Conservation (phyloP, 2,113 vertebrate species). For the Thamnaconus septentrionalis region DNA sequence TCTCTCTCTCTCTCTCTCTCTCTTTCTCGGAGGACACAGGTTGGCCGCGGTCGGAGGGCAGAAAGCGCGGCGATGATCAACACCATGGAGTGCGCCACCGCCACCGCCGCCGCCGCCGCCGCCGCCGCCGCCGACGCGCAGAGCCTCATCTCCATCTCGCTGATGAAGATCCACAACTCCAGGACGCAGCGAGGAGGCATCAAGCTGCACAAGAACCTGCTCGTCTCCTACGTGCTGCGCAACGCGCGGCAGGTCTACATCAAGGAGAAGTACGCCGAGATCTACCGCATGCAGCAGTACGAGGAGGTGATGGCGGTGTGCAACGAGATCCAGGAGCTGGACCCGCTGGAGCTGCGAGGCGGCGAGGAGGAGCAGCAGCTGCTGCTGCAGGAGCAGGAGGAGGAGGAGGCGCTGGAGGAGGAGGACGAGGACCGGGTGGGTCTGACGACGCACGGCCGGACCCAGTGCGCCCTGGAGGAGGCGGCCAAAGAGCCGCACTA, state of each 20-base stretch:
- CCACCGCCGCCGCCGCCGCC: conserved; percentile 29
- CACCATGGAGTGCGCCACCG: conserved; percentile 82
- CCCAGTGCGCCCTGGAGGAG: conserved; percentile 46
- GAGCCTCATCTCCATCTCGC: conserved; percentile 90
- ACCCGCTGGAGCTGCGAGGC: conserved; percentile 79
- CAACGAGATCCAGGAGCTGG: conserved; percentile 82
- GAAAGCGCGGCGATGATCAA: conserved; percentile 56
- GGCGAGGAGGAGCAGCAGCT: conserved; percentile 73
- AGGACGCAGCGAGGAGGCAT: conserved; percentile 92
- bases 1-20: no score
- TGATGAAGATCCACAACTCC: conserved; percentile 96
- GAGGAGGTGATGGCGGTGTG: conserved; percentile 83
- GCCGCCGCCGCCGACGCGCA: conserved; percentile 83
- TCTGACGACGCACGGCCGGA: conserved; percentile 21
- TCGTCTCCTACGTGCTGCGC: conserved; percentile 94
- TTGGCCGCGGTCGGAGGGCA: no score
- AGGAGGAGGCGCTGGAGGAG: conserved; percentile 78
- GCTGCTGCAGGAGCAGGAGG: conserved; percentile 77
- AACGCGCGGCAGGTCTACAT: conserved; percentile 96
- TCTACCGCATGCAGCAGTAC: conserved; percentile 90
- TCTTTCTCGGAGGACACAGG: no score
- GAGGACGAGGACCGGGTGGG: conserved; percentile 79
- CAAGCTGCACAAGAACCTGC: conserved; percentile 97
- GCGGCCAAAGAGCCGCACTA: conserved; percentile 78
- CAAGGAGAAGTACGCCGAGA: conserved; percentile 93